Conservation (phyloP, 2,113 vertebrate species). For the Grantiella picta region DNA sequence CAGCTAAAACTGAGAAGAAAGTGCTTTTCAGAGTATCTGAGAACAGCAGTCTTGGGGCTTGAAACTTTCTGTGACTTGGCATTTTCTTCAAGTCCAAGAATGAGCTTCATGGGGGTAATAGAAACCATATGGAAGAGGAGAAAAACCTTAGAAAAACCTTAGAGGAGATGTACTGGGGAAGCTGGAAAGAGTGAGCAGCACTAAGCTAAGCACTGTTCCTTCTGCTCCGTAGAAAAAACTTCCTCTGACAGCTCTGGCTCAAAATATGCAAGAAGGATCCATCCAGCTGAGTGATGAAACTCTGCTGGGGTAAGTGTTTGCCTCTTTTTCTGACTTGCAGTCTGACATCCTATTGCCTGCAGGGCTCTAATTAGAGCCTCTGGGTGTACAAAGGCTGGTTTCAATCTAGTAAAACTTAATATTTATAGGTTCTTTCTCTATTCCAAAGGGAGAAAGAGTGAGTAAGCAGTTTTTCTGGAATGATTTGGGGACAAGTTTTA, state of each 20-base stretch:
- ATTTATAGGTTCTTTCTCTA: background rate
- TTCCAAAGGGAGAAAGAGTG: background rate
- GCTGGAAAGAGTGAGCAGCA: background rate
- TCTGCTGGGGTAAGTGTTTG: conserved; percentile 85
- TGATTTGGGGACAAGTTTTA: background rate
- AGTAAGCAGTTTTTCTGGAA: background rate
- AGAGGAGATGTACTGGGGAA: background rate
- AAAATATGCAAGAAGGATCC: conserved; percentile 91
- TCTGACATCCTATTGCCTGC: background rate
- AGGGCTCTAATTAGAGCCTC: background rate
- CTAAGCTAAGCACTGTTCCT: background rate
- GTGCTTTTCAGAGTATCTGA: background rate
- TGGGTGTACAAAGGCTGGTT: background rate
- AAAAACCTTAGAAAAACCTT: background rate
- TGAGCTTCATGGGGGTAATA: background rate
- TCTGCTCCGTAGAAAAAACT: conserved; percentile 87
- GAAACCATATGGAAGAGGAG: background rate
- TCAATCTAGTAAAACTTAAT: background rate
- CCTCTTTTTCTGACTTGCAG: background rate
- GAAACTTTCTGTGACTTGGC: background rate
- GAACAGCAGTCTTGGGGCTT: background rate
- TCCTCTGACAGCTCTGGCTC: conserved; percentile 88
- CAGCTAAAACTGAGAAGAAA: background rate
- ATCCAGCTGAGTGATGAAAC: conserved; percentile 89
- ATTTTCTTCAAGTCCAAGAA: background rate